Base-by-base conservation (phyloP, 1,140 invertebrate genomes). In the Metaphire vulgaris region DNA sequence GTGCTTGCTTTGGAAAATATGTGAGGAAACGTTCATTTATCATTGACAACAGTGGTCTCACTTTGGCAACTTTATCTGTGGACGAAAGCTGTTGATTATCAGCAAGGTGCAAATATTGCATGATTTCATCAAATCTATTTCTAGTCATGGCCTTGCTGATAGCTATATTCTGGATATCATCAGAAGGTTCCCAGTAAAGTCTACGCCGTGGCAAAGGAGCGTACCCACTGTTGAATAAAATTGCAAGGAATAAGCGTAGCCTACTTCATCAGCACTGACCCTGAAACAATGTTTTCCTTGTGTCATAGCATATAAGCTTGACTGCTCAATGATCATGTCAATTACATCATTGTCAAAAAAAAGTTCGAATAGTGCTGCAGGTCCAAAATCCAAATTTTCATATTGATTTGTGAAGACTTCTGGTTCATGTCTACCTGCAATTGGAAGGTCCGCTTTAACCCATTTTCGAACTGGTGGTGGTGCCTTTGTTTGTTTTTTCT, bases 151-250 rank as follows among this genome's bases (percentile, higher is more conserved):
- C 67, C 14, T 26, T 2, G 26, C 67, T 69, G 28, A 69, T 69
- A 6, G 67, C 67, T 6, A 14, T 26, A 26, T 69, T 69, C 2
- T 69, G 67, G n/a, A 69, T 26, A 69, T 69, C 67, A 28, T 69
- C 67, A 12, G 67, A 26, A 12, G n/a, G n/a, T 26, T 69, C 67
- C 67, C 67, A 69, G 30, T 69, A 69, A 12, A 69, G n/a, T 31
- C 67, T 26, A 14, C 67, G 6, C 2, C 28, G n/a, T 14, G 67
- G n/a, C 30, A 69, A 26, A 12, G 67, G 67, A 31, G 30, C 67
- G 28, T 69, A 69, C 28, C 67, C 67, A 28, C n/a, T 28, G 67
- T 14, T 69, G 67, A 69, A 31, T 14, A 69, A 56, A 12, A 69
- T 69, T 12, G 67, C 67, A 6, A 69, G 6, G 67, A 31, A 26